These are phyloP conservation scores for Spheniscus humboldti DNA, from an alignment of 2,797 vertebrate genomes.

Conservation along the genomic window DNA sequence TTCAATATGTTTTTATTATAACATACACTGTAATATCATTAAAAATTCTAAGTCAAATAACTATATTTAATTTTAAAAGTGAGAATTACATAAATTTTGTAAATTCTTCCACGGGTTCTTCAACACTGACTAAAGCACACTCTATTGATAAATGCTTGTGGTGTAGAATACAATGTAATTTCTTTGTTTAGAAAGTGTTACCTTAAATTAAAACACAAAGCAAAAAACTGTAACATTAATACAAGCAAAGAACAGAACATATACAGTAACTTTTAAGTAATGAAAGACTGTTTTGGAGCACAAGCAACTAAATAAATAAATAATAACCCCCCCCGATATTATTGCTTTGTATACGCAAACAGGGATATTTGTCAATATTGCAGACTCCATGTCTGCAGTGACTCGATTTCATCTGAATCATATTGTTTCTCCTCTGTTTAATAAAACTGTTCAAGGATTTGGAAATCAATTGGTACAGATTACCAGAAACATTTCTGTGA, in stretches of 20 bases:
- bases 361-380: background rate
- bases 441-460: background rate
- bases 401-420: background rate
- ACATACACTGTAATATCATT: background rate
- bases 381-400: background rate
- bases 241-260: background rate
- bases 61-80: background rate
- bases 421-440: background rate
- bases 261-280: background rate
- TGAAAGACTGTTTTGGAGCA: background rate
- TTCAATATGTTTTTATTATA: background rate
- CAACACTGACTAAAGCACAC: background rate
- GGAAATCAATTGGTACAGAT: background rate
- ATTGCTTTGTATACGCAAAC: background rate
- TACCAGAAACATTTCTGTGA: background rate
- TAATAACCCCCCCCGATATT: background rate
- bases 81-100: background rate
- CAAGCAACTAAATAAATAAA: background rate
- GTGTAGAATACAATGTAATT: background rate
- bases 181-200: background rate
- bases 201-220: background rate
- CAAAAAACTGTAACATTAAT: background rate
- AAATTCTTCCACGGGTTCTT: background rate
- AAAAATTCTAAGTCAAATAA: background rate
- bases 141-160: background rate